These are phyloP conservation scores for Dipodomys ordii DNA, from an alignment of 2,113 vertebrate species.

Conservation along the genomic window DNA sequence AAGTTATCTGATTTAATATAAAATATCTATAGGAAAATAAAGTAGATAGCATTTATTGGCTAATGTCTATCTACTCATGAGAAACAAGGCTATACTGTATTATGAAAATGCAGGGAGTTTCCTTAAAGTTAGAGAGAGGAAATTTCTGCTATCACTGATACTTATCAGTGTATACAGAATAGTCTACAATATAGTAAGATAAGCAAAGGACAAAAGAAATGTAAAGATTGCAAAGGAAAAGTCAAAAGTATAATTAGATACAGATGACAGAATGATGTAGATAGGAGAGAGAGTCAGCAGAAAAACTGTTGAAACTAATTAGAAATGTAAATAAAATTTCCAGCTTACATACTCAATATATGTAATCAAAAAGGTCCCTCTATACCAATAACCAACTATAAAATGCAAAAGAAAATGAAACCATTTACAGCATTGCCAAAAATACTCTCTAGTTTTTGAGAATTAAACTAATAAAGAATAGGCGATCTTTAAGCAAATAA, in stretches of 20 bases:
- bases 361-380: neutral
- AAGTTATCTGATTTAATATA: neutral
- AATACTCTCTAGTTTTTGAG: neutral
- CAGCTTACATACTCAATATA: neutral
- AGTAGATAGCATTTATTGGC: neutral
- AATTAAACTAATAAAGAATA: conserved; percentile 65
- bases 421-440: neutral
- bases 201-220: neutral
- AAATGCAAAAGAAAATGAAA: conserved; percentile 52
- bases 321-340: conserved; percentile 61
- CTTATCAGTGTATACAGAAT: neutral
- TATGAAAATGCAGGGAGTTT: neutral
- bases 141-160: neutral
- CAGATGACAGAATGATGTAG: neutral
- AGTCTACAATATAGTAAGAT: neutral
- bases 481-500: conserved; percentile 23
- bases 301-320: conserved; percentile 56
- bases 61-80: neutral
- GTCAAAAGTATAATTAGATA: conserved; percentile 42
- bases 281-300: conserved; percentile 11
- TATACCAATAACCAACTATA: conserved; percentile 36
- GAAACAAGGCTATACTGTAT: neutral
- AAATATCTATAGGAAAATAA: neutral
- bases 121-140: neutral
- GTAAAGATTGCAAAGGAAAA: conserved; percentile 13